These are phyloP conservation scores for Acanthurus lineatus DNA, from an alignment of 2,797 vertebrate species.

Conservation along the genomic window DNA sequence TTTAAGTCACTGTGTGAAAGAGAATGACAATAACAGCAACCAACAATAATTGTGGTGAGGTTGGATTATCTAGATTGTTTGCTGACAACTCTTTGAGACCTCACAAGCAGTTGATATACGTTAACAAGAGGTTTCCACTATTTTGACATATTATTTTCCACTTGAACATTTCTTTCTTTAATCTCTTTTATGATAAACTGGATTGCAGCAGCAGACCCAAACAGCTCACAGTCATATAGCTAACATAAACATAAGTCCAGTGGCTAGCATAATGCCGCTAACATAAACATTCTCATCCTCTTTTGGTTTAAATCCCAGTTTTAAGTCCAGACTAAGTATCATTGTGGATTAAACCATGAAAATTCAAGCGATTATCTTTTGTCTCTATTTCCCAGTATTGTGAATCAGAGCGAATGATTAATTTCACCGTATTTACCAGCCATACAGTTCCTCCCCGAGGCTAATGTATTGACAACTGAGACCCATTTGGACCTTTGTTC, in stretches of 20 bases:
- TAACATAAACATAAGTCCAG: not conserved
- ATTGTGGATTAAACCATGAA: slow-evolving; percentile 31
- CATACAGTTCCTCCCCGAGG: slow-evolving; percentile 43
- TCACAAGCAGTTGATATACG: not conserved
- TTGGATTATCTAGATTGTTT: no score
- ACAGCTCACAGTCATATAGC: not conserved
- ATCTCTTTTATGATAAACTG: not conserved
- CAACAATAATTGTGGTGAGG: not conserved
- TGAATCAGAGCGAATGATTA: slow-evolving; percentile 22
- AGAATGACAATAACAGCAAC: no score
- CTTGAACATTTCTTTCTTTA: not conserved
- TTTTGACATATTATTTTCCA: not conserved
- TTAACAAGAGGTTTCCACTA: not conserved
- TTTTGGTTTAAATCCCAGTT: slow-evolving; percentile 15
- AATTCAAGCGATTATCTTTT: slow-evolving; percentile 25
- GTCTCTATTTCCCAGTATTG: slow-evolving; percentile 44
- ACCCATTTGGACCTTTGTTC: slow-evolving; percentile 56
- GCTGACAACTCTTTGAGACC: not conserved
- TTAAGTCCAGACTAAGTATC: not conserved
- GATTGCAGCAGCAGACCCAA: not conserved
- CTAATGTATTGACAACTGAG: slow-evolving; percentile 56
- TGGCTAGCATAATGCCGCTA: not conserved
- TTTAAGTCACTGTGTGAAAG: no score
- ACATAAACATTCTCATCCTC: not conserved
- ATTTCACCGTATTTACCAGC: slow-evolving; percentile 49